Evolutionary conservation across 1,140 invertebrate genomes (phyloP), one percentile per base, ranked within the genome.

Genomic region (Oryctes rhinoceros): DNA sequence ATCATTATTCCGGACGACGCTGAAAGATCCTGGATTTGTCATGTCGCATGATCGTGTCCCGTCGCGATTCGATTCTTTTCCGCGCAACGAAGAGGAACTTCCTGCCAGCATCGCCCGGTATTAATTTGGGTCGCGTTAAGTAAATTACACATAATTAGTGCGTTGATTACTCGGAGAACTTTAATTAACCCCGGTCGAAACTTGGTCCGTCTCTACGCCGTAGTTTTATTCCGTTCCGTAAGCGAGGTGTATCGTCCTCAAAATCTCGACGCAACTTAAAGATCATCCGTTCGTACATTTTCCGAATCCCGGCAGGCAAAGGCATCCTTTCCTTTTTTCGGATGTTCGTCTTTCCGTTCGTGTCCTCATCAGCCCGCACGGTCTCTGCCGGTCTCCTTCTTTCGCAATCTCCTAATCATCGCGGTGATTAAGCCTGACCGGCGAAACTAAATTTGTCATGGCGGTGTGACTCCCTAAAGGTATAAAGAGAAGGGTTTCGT

Each of bases 141-240:
- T 71, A 71, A 71, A 71, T 71, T 71, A 71, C 65, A 71, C 65
- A 71, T 71, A 71, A 71, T 71, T 71, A 71, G 65, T 37, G 65
- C 65, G 65, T 71, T 71, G 65, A 71, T 71, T 71, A 71, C 65
- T 71, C 65, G 6, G 65, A 30, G 65, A 71, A 71, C 65, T 71
- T 71, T 71, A 71, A 71, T 71, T 71, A 71, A 71, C 65, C 65
- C 9, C 65, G 65, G 65, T 71, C 65, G 53, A 44, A 59, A 59
- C 53, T 59, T 71, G 24, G 24, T 30, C 24, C 35, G 65, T 71
- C 24, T 71, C 20, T 37, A 24, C 65, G 11, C 3, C 65, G 13
- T 10, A 4, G 53, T 20, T 18, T 15, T 20, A 67, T 11, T 18
- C 65, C 39, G 39, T 44, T 44, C 24, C 65, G 18, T 11, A 24